Percentiles rank a stretch among this genome's conserved stretches.
phyloP scores from a whole-genome alignment of 2,888 invertebrate species.

The Norana najaformis region DNA sequence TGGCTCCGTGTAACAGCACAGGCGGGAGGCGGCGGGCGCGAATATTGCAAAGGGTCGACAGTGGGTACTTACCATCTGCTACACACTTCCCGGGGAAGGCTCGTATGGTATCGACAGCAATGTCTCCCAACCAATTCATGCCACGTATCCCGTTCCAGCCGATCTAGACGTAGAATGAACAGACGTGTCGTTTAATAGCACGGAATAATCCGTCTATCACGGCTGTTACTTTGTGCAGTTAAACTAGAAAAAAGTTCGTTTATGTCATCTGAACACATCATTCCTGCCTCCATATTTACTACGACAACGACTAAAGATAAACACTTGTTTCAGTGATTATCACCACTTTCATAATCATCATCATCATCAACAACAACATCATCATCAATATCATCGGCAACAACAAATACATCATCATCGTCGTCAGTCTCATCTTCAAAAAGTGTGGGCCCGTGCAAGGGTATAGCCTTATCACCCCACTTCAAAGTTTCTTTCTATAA shows the following conservation, averaged over 20 bases:
- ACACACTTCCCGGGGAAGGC: background rate
- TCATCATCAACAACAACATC: background rate
- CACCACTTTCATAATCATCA: too few relatives aligned
- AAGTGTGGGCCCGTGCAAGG: too few relatives aligned
- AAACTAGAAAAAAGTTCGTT: background rate
- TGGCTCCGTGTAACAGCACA: too few relatives aligned
- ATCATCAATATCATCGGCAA: background rate
- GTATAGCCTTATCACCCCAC: too few relatives aligned
- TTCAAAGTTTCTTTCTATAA: too few relatives aligned
- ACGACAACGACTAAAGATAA: background rate
- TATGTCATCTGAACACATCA: background rate
- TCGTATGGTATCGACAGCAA: constrained; percentile 21
- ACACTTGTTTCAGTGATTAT: too few relatives aligned
- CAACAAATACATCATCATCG: too few relatives aligned
- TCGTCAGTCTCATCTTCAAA: too few relatives aligned
- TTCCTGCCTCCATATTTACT: background rate
- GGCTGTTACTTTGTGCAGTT: background rate
- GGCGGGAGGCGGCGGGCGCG: background rate
- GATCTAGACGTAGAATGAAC: background rate
- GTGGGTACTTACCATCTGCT: background rate
- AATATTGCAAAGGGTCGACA: background rate
- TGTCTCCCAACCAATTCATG: constrained; percentile 25
- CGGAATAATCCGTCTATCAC: too few relatives aligned
- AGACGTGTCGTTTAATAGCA: background rate
- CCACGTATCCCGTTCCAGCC: constrained; percentile 26